These are phyloP conservation scores for Etheostoma nigrum DNA, from an alignment of 2,797 vertebrate genomes.

Conservation along the genomic window DNA sequence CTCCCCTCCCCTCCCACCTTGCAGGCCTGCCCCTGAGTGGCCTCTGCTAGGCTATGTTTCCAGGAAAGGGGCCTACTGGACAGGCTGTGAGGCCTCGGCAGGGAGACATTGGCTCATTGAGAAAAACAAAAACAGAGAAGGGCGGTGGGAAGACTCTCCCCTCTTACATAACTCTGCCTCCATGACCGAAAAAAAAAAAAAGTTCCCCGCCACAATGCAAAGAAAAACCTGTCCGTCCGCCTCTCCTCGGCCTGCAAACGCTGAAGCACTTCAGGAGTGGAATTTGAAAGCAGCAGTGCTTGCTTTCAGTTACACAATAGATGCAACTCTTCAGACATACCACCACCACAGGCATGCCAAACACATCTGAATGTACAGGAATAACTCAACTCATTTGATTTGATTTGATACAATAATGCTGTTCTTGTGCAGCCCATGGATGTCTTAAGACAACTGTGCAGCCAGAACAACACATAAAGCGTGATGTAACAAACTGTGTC, in stretches of 20 bases:
- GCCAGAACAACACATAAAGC: conserved; percentile 15
- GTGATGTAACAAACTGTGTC: conserved; percentile 57
- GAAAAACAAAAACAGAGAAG: conserved; percentile 89
- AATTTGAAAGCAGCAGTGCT: conserved; percentile 63
- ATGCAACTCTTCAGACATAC: conserved; percentile 46
- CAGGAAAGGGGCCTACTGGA: conserved; percentile 88
- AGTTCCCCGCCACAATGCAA: conserved; percentile 72
- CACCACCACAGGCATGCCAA: conserved; percentile 46
- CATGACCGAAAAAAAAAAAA: conserved; percentile 64
- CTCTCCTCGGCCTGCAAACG: conserved; percentile 34
- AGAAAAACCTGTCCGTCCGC: conserved; percentile 79
- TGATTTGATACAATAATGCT: background rate
- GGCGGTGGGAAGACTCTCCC: conserved; percentile 83
- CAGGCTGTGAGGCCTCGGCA: conserved; percentile 85
- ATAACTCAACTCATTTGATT: background rate
- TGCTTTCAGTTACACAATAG: conserved; percentile 60
- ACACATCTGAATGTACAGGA: conserved; percentile 18
- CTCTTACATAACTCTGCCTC: conserved; percentile 84
- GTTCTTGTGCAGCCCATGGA: conserved; percentile 10
- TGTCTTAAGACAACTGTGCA: background rate
- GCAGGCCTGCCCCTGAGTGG: conserved; percentile 83
- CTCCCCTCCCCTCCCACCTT: conserved; percentile 37
- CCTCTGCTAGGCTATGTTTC: conserved; percentile 85
- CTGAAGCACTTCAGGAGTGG: conserved; percentile 41
- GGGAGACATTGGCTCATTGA: conserved; percentile 89